Base-by-base conservation (phyloP, 30 jellyfish, hydroid and myxozoan species). In the Aurelia coerulea region DNA sequence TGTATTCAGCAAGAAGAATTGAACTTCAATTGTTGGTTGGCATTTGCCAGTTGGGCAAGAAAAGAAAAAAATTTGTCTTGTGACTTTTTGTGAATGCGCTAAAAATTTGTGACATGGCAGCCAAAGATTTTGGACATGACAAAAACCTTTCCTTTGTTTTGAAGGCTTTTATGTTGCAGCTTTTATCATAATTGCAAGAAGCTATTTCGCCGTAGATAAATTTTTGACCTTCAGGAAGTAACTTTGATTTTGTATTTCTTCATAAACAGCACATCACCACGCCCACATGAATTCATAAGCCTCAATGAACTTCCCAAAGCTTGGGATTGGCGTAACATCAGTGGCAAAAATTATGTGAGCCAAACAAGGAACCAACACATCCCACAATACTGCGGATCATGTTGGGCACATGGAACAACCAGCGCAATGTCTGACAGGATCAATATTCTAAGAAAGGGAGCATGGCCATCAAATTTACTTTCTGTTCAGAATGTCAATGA, bases 321-420 rank as follows among this genome's bases (percentile, higher is more conserved):
- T 0, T 75, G 89, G 90, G 99, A 94, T 60, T 94, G 99, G 99
- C 80, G 99, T 31, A 89, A 89, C 71, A 60, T 89, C 68, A 88
- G 83, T 72, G 99, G 97, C 51, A 79, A 54, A 62, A 94, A 94
- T 65, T 89, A 83, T 74, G 99, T 78, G 3, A 80, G 96, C 54
- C 83, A 80, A 46, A 83, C 97, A 49, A 64, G 99, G 34, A 94
- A 94, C 82, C 99, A 94, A 63, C 99, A 94, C 62, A 94, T 94
- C 41, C 99, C 99, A 33, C 99, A 94, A 73, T 94, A 94, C 65
- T 94, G 99, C 67, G 99, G 99, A 4, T 94, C 99, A 68, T 94
- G 99, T 59, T 94, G 99, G 99, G 99, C 97, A n/a, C 95, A 81
- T 49, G 99, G 97, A 29, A 94, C 99, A 34, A 94, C 99, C 51